Evolutionary conservation across 2,797 vertebrate species (phyloP).

Genomic region (Rhabdomys pumilio): DNA sequence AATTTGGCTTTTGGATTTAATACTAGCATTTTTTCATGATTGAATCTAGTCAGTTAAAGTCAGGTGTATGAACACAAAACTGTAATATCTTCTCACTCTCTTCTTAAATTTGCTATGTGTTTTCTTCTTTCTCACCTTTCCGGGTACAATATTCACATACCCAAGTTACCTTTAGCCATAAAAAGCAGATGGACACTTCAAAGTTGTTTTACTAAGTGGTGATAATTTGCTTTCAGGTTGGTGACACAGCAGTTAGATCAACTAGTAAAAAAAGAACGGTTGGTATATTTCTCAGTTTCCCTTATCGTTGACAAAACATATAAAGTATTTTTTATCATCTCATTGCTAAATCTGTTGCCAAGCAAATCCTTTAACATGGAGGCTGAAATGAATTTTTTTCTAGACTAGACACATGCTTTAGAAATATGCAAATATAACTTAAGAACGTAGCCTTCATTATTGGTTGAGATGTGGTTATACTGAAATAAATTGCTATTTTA

Average conservation of each 20-base stretch:
- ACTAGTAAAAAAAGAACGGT: background rate
- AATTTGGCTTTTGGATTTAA: background rate
- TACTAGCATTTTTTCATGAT: background rate
- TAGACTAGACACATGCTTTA: background rate
- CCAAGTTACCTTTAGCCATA: background rate
- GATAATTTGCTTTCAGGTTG: background rate
- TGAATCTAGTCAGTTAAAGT: background rate
- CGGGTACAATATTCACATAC: background rate
- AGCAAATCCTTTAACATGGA: background rate
- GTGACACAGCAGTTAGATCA: background rate
- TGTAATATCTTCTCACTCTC: background rate
- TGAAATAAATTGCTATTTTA: background rate
- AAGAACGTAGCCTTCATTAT: background rate
- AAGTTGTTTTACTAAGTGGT: background rate
- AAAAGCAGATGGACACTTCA: background rate
- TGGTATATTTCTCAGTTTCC: background rate
- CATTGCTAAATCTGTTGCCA: background rate
- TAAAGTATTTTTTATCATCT: background rate
- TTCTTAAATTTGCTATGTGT: background rate
- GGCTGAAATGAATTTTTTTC: background rate
- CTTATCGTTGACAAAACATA: background rate
- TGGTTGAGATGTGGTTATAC: background rate
- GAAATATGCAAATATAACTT: background rate
- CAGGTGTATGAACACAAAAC: background rate
- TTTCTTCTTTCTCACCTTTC: background rate